Percentiles rank a stretch among this genome's conserved stretches.
Conservation (phyloP, 2,113 vertebrate species). For the Nansenia antarctica region DNA sequence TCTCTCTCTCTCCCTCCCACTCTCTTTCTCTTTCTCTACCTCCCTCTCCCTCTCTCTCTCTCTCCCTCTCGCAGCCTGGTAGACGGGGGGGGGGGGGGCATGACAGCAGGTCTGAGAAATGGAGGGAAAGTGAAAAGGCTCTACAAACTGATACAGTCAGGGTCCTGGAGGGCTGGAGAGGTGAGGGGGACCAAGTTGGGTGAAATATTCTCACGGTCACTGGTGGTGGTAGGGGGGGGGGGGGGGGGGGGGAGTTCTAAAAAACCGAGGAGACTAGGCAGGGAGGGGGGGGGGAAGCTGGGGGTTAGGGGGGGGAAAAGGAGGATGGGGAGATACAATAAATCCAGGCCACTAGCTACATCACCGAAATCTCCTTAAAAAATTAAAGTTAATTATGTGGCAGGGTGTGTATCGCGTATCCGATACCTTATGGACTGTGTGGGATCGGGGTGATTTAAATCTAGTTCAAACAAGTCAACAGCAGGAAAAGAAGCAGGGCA, state of each 20-base stretch:
- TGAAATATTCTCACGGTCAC: not conserved
- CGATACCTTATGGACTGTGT: not conserved
- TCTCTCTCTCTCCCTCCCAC: slow-evolving; percentile 24
- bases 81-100: slow-evolving; percentile 42
- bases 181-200: not conserved
- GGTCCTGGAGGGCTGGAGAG: not conserved
- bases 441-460: not conserved
- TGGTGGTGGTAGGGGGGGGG: not conserved
- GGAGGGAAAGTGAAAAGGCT: slow-evolving; percentile 16
- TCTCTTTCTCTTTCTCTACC: slow-evolving; percentile 4
- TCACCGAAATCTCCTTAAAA: not conserved
- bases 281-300: slow-evolving; percentile 5
- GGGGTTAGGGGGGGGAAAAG: not conserved
- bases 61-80: no score
- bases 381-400: not conserved
- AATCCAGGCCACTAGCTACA: not conserved
- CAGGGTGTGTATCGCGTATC: not conserved
- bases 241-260: not conserved
- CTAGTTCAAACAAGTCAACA: not conserved
- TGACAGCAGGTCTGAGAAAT: slow-evolving; percentile 43
- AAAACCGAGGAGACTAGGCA: not conserved
- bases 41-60: slow-evolving; percentile 23
- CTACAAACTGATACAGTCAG: slow-evolving; percentile 20
- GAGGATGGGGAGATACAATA: not conserved
- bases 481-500: not conserved